Evolutionary conservation across 2,888 invertebrate species (phyloP).

Genomic region (Papilio elwesi): DNA sequence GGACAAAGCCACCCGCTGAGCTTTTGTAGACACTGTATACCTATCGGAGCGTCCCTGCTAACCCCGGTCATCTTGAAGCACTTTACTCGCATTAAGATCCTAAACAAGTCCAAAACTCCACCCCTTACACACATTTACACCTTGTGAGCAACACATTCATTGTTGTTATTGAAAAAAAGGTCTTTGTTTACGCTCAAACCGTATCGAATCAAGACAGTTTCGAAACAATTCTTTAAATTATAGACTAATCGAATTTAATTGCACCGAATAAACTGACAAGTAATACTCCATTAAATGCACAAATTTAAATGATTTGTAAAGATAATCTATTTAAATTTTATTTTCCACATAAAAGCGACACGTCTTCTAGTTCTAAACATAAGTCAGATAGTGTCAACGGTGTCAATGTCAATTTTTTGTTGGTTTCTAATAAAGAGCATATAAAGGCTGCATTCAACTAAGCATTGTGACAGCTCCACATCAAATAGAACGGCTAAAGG

Average conservation of each 20-base stretch:
- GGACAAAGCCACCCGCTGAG: constrained; percentile 83
- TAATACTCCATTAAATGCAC: neutral
- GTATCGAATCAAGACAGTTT: constrained; percentile 17
- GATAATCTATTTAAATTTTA: constrained; percentile 17
- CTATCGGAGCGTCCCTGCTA: constrained; percentile 86
- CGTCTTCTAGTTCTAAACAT: constrained; percentile 23
- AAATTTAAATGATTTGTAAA: constrained; percentile 17
- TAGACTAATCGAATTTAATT: constrained; percentile 6
- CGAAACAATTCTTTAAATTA: neutral
- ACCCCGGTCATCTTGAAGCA: constrained; percentile 81
- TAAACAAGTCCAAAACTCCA: constrained; percentile 46
- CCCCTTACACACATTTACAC: constrained; percentile 55
- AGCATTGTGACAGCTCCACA: neutral
- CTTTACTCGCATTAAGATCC: constrained; percentile 54
- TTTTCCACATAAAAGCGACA: constrained; percentile 26
- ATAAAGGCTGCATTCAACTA: neutral
- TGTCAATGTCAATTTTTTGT: neutral
- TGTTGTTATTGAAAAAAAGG: constrained; percentile 48
- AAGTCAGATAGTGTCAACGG: neutral
- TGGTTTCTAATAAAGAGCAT: neutral
- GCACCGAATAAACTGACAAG: neutral
- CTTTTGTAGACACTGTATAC: constrained; percentile 85
- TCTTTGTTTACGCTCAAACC: constrained; percentile 58
- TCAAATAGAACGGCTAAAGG: no score
- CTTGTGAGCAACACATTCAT: constrained; percentile 52